Evolutionary conservation across 2,797 vertebrate genomes (phyloP), one percentile per base, ranked within the genome.

Genomic region (Setipinna tenuifilis): DNA sequence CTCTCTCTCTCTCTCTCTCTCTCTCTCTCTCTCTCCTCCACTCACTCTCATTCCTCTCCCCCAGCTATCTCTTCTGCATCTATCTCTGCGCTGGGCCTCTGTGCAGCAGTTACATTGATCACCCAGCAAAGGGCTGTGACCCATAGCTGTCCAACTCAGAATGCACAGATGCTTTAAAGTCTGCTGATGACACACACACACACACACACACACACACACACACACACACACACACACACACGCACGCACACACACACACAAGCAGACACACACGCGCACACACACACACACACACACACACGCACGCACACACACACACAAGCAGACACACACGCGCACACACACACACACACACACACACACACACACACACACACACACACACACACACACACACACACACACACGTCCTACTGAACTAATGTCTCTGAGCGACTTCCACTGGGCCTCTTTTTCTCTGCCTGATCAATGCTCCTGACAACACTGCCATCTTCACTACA

Each of bases 381-480:
- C 35, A 41, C 35, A 41, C 35, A 41, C 35, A 41, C 35, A 2
- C 2, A 41, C 35, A 41, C 35, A 41, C 35, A 41, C 35, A 5
- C 5, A 5, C 35, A 5, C 5, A 5, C 5, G 62, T 71, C 65
- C 28, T 28, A 71, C 61, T 62, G 61, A 62, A 7, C 6, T 6
- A 25, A 62, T 62, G 61, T 25, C 61, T 28, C 65, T 5, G 23
- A 65, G 23, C 23, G 23, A 71, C 23, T 31, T 71, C 62, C 25
- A 4, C 11, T 12, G 65, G 62, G 28, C 11, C 65, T 16, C 65
- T 71, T 31, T 71, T 31, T 71, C 65, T 25, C 3, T 1, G 25
- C 65, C 65, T 71, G 65, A 71, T 71, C 65, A 71, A 71, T 71
- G 65, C 28, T 0, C 25, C 65, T 71, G 65, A 71, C 65, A 71